phyloP scores from a whole-genome alignment of 2,113 vertebrate genomes.

The Austrofundulus limnaeus region DNA sequence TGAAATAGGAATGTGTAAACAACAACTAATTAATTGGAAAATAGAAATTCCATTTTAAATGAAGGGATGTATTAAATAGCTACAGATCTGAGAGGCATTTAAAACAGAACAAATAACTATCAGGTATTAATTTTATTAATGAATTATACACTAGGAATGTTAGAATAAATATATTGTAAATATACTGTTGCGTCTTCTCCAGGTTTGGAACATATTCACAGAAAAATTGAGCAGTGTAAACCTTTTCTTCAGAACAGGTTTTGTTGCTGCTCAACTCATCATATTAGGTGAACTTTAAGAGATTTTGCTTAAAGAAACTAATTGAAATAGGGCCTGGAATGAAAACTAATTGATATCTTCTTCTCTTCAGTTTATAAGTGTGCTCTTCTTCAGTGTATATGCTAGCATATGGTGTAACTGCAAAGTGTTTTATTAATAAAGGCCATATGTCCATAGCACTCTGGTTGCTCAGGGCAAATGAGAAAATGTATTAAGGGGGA shows the following conservation, averaged over 20 bases:
- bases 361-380: slow-evolving; percentile 26
- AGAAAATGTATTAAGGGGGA: slow-evolving; percentile 33
- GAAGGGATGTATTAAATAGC: slow-evolving; percentile 45
- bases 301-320: slow-evolving; percentile 13
- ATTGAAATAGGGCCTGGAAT: background rate
- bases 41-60: background rate
- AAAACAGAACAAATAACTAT: slow-evolving; percentile 18
- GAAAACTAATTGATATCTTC: slow-evolving; percentile 5
- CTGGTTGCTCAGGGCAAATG: slow-evolving; percentile 56
- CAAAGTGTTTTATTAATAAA: slow-evolving; percentile 72
- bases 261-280: background rate
- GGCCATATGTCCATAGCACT: slow-evolving; percentile 69
- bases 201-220: background rate
- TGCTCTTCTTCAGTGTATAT: slow-evolving; percentile 36
- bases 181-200: background rate
- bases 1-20: background rate
- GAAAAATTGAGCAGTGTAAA: background rate
- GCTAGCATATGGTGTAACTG: slow-evolving; percentile 66
- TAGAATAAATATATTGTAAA: slow-evolving; percentile 5
- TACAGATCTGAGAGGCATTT: slow-evolving; percentile 13
- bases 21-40: background rate
- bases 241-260: background rate
- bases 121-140: too few relatives aligned
- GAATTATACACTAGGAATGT: slow-evolving; percentile 7
- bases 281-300: background rate